Conservation (phyloP, 2,113 vertebrate genomes). For the Ploceus nigricollis region DNA sequence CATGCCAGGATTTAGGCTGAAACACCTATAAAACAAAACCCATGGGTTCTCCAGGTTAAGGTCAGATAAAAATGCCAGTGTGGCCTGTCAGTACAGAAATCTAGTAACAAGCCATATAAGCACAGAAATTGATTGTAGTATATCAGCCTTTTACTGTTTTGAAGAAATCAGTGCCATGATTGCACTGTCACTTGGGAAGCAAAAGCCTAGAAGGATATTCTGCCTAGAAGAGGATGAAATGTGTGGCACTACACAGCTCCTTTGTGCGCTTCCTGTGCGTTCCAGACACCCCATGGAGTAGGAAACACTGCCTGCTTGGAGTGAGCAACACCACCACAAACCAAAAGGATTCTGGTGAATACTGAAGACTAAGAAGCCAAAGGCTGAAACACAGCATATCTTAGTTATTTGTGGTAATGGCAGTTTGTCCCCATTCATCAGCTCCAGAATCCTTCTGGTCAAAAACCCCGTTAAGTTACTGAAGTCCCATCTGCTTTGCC, state of each 20-base stretch:
- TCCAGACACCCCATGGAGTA: rapidly evolving
- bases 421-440: neutral
- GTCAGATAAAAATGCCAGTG: neutral
- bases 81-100: neutral
- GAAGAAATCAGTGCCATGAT: neutral
- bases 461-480: neutral
- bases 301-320: neutral
- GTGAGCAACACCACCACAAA: neutral
- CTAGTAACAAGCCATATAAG: neutral
- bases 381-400: neutral
- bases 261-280: neutral
- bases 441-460: neutral
- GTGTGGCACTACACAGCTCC: neutral
- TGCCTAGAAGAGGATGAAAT: neutral
- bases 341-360: neutral
- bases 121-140: neutral
- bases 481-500: neutral
- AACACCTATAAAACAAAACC: neutral
- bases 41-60: neutral
- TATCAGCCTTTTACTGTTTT: neutral
- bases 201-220: neutral
- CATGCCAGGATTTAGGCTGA: neutral
- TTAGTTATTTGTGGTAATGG: neutral
- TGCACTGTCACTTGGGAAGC: neutral
- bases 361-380: neutral